A percentile compares a stretch with the other conserved stretches of the same genome.
These are phyloP conservation scores for Troides helena DNA, from an alignment of 2,888 invertebrate species.

Conservation along the genomic window DNA sequence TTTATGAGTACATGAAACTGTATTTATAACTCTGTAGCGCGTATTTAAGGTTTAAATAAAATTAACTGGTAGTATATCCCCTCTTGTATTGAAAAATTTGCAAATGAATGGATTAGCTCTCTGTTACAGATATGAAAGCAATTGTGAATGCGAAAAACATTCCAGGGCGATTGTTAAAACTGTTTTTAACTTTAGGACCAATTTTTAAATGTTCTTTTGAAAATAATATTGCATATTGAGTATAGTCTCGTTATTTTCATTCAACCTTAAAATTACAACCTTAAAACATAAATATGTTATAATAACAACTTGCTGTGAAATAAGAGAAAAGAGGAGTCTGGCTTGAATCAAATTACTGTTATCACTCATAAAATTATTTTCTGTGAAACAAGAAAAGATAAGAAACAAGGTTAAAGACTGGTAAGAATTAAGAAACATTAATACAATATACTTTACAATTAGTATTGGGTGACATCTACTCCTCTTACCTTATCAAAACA, in stretches of 20 bases:
- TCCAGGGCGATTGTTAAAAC: constrained; percentile 80
- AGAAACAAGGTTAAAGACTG: no score
- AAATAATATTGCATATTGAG: constrained; percentile 80
- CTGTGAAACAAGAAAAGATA: no score
- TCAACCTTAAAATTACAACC: constrained; percentile 4
- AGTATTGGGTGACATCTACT: no score
- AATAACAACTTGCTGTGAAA: not conserved
- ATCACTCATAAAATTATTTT: no score
- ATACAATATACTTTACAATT: no score
- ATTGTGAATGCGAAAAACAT: constrained; percentile 71
- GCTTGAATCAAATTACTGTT: no score
- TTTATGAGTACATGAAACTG: constrained; percentile 27
- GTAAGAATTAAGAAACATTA: no score
- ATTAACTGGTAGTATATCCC: constrained; percentile 33
- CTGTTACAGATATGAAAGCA: constrained; percentile 60
- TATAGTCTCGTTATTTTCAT: constrained; percentile 48
- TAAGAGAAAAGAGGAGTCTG: not conserved
- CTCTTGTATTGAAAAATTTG: constrained; percentile 34
- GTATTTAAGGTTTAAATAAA: constrained; percentile 34
- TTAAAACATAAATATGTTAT: not conserved
- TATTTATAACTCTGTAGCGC: constrained; percentile 36
- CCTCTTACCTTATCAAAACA: no score
- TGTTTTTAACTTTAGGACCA: constrained; percentile 79
- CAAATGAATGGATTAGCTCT: constrained; percentile 54
- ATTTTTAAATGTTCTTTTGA: constrained; percentile 80